Evolutionary conservation across 2,113 vertebrate genomes (phyloP).

Genomic region (Colossoma macropomum): DNA sequence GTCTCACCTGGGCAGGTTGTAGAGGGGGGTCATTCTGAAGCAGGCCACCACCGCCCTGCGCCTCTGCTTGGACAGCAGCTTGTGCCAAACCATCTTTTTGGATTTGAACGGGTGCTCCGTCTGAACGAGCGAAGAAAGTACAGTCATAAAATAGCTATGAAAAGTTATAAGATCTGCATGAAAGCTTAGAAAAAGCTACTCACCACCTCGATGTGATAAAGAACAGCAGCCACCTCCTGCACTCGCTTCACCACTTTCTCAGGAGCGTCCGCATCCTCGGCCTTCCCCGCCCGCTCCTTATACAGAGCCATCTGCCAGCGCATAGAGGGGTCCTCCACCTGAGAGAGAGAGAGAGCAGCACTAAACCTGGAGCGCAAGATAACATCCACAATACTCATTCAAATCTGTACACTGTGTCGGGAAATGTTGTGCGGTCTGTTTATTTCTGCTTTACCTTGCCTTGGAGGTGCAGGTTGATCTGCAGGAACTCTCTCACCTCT

Average conservation of each 20-base stretch:
- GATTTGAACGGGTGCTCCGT: slow-evolving; percentile 92
- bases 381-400: too few relatives aligned
- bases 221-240: slow-evolving; percentile 91
- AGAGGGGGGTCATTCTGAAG: slow-evolving; percentile 93
- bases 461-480: slow-evolving; percentile 91
- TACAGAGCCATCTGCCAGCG: slow-evolving; percentile 96
- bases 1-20: slow-evolving; percentile 90
- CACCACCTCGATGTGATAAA: slow-evolving; percentile 91
- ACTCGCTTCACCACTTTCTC: slow-evolving; percentile 93
- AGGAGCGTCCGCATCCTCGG: slow-evolving; percentile 86
- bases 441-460: slow-evolving; percentile 86
- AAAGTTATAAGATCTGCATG: too few relatives aligned
- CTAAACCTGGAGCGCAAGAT: too few relatives aligned
- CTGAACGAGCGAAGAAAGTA: slow-evolving; percentile 63
- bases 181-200: too few relatives aligned
- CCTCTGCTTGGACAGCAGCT: slow-evolving; percentile 92
- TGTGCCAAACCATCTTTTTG: slow-evolving; percentile 96
- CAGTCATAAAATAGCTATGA: too few relatives aligned
- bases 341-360: not conserved
- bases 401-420: too few relatives aligned
- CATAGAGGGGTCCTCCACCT: slow-evolving; percentile 91
- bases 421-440: too few relatives aligned
- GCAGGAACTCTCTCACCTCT: slow-evolving; percentile 91
- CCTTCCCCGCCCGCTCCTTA: slow-evolving; percentile 87
- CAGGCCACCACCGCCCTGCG: slow-evolving; percentile 92